Conservation (phyloP, 1,140 invertebrate species). For the Gonatopus flavifemur region DNA sequence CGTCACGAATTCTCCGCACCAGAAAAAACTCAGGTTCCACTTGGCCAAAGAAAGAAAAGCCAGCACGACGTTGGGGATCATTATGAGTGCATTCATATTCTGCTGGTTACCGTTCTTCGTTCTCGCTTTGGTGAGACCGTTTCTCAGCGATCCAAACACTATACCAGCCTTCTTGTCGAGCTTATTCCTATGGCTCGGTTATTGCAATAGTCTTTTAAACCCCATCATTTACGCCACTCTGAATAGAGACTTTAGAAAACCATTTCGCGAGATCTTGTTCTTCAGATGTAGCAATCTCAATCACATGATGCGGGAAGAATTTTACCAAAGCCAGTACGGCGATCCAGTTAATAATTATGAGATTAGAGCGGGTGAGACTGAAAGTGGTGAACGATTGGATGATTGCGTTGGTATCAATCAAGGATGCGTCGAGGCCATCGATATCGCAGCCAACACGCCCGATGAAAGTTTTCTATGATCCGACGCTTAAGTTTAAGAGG, state of each 20-base stretch:
- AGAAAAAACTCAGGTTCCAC: conserved; percentile 78
- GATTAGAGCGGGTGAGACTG: conserved; percentile 38
- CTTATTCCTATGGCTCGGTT: conserved; percentile 86
- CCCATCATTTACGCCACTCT: conserved; percentile 92
- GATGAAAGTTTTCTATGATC: conserved; percentile 56
- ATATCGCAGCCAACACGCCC: conserved; percentile 33
- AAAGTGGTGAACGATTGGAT: conserved; percentile 33
- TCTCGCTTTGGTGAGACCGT: conserved; percentile 83
- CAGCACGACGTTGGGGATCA: conserved; percentile 94
- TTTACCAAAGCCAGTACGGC: conserved; percentile 89
- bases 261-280: conserved; percentile 88
- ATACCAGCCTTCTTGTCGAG: conserved; percentile 65
- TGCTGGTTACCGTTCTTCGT: conserved; percentile 99
- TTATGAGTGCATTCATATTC: conserved; percentile 94
- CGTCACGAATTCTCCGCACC: conserved; percentile 55
- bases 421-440: conserved; percentile 16
- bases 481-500: background rate
- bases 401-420: too few species aligned
- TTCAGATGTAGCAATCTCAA: conserved; percentile 86
- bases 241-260: conserved; percentile 89
- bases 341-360: conserved; percentile 64
- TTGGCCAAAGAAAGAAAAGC: conserved; percentile 90
- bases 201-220: conserved; percentile 90
- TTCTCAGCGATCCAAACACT: conserved; percentile 65
- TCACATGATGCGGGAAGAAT: conserved; percentile 88